Evolutionary conservation across 2,888 invertebrate species (phyloP), one percentile per base, ranked within the genome.

Genomic region (Eupithecia vulgata): DNA sequence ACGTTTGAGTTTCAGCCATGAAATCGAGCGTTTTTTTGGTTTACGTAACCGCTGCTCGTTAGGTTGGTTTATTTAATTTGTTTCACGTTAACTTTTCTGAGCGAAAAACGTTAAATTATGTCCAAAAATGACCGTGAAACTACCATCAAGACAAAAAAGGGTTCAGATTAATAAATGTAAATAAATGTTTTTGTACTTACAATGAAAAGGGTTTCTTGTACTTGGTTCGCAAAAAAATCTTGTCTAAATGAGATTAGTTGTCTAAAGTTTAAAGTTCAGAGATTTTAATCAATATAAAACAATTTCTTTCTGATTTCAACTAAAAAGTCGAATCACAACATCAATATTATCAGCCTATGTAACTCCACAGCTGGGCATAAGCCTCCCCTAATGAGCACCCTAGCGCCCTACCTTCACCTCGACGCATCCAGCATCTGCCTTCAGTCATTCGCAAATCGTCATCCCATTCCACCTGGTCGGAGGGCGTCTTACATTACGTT

Each of bases 1-100:
- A 87, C 81, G 82, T 65, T 73, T 72, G 67, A 10, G 70, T 77
- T 79, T 79, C 82, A 81, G 73, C 80, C 81, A 73, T 76, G 76
- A 81, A 81, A 82, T 76, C 37, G 21, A 72, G 69, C 71, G 59
- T 62, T 74, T 72, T 79, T 77, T 77, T 71, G 70, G 40, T 70
- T 74, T 69, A 62, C 72, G 73, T 72, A 67, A 74, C 64, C 13
- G 70, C 21, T 76, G 70, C n/a, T 72, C 21, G 6, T 30, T 67
- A 59, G 48, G 12, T 25, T 30, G 5, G 37, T 62, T 21, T 25
- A 25, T 70, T 62, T 35, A 15, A 25, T 59, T 30, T 68, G 59
- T 42, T 17, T 6, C 13, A 25, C 12, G 57, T n/a, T 8, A 45
- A n/a, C 45, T 8, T 45, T 7, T 8, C 17, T 45, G 8, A 17